Evolutionary conservation across 2,888 invertebrate genomes (phyloP).

Genomic region (Drosophila gaucha): DNA sequence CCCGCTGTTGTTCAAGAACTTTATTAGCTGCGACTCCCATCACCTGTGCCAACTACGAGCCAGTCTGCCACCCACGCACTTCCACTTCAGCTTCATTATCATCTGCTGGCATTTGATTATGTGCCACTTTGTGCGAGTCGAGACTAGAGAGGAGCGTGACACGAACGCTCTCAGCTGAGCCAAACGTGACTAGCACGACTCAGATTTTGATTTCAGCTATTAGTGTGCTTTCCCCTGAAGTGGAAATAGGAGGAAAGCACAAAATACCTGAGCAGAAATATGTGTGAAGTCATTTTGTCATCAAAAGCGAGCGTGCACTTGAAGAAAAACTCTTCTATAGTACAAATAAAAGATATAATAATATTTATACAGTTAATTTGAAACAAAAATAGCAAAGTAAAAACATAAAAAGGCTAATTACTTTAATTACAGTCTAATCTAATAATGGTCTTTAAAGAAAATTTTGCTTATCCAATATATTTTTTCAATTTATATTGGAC

Average conservation of each 20-base stretch:
- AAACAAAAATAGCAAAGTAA: no score
- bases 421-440: no score
- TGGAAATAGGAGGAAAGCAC: not conserved
- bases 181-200: not conserved
- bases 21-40: slow-evolving; percentile 54
- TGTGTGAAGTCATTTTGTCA: not conserved
- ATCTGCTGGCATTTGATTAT: slow-evolving; percentile 46
- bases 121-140: slow-evolving; percentile 39
- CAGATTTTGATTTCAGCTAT: not conserved
- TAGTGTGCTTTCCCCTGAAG: not conserved
- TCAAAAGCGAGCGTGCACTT: not conserved
- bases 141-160: slow-evolving; percentile 17
- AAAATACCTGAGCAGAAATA: not conserved
- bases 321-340: not conserved
- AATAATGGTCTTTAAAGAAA: no score
- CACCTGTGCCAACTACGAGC: slow-evolving; percentile 8
- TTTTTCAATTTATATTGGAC: no score
- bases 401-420: no score
- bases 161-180: slow-evolving; percentile 10
- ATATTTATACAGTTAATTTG: no score
- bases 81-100: slow-evolving; percentile 23
- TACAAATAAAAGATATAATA: no score
- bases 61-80: not conserved
- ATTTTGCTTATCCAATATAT: no score
- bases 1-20: slow-evolving; percentile 57